A percentile compares a stretch with the other conserved stretches of the same genome.
These are phyloP conservation scores for Tragelaphus imberbis DNA, from an alignment of 2,113 vertebrate species.

Conservation along the genomic window DNA sequence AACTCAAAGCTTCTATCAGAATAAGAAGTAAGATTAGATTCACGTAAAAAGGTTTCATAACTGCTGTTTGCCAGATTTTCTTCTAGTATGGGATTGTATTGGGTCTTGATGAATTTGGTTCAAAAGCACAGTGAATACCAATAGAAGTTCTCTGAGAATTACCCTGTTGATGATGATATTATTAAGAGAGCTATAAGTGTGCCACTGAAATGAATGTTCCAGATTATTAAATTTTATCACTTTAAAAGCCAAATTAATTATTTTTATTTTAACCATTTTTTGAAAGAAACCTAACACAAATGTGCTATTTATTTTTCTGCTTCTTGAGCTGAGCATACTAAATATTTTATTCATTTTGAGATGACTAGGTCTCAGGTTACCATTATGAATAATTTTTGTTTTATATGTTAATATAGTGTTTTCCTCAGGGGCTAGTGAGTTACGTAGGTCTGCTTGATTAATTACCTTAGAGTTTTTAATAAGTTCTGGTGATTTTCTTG, in stretches of 20 bases:
- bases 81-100: neutral
- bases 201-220: neutral
- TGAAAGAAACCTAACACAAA: neutral
- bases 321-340: slow-evolving; percentile 11
- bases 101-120: slow-evolving; percentile 9
- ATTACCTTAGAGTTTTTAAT: slow-evolving; percentile 27
- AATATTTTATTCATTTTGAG: slow-evolving; percentile 32
- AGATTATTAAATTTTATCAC: slow-evolving; percentile 33
- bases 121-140: neutral
- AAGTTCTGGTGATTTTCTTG: neutral
- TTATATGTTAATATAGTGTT: slow-evolving; percentile 11
- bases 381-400: slow-evolving; percentile 47
- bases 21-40: neutral
- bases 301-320: neutral
- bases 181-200: neutral
- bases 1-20: neutral
- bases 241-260: slow-evolving; percentile 36
- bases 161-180: neutral
- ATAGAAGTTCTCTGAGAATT: slow-evolving; percentile 4
- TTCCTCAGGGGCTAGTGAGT: neutral
- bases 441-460: slow-evolving; percentile 43
- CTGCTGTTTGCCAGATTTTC: neutral
- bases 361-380: slow-evolving; percentile 14
- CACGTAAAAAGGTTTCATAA: neutral
- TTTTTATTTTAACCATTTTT: slow-evolving; percentile 10